Conservation (phyloP, 1,140 invertebrate species). For the Drosophila pseudoananassae region DNA sequence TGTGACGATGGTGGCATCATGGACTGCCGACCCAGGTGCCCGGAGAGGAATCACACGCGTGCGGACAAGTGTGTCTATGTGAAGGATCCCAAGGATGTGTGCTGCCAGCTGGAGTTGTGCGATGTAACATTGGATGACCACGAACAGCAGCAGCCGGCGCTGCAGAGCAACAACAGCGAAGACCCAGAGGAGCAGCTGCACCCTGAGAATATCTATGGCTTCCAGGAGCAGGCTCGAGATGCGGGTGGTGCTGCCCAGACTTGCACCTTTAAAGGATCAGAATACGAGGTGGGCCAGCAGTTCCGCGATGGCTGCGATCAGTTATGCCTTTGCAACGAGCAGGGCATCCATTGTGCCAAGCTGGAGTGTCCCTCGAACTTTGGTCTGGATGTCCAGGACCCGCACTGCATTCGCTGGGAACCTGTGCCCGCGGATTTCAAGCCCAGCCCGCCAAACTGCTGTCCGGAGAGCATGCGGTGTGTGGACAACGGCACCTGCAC, state of each 20-base stretch:
- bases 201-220: conserved; percentile 31
- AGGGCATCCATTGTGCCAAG: conserved; percentile 89
- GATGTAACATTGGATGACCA: conserved; percentile 91
- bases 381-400: conserved; percentile 92
- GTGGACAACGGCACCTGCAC: conserved; percentile 91
- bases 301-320: conserved; percentile 91
- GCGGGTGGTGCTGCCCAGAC: conserved; percentile 40
- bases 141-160: conserved; percentile 84
- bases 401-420: conserved; percentile 93
- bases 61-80: conserved; percentile 89
- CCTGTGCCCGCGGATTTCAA: conserved; percentile 89
- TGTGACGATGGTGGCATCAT: conserved; percentile 89
- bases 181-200: conserved; percentile 46
- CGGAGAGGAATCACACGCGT: conserved; percentile 76
- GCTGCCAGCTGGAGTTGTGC: conserved; percentile 93
- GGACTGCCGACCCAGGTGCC: conserved; percentile 77
- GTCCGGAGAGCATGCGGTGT: conserved; percentile 90
- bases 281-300: conserved; percentile 85
- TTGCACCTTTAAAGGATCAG: conserved; percentile 68
- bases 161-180: conserved; percentile 56
- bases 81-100: conserved; percentile 90
- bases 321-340: conserved; percentile 88
- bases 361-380: conserved; percentile 93
- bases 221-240: conserved; percentile 72
- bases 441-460: conserved; percentile 91